These are phyloP conservation scores for Egretta garzetta DNA, from an alignment of 2,113 vertebrate species.

Conservation along the genomic window DNA sequence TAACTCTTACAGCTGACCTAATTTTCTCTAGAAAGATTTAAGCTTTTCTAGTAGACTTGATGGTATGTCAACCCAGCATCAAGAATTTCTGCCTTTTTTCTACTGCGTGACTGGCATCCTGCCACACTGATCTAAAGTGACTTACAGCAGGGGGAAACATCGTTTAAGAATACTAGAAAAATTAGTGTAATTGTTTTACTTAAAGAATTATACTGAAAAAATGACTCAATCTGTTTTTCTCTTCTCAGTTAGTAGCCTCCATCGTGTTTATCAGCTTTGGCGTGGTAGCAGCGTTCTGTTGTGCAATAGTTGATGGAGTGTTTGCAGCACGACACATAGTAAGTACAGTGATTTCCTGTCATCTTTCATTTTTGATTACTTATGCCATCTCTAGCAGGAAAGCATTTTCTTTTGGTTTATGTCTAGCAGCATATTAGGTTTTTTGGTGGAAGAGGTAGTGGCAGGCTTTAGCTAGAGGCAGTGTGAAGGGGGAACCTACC, in stretches of 20 bases:
- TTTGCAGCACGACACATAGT: constrained; percentile 91
- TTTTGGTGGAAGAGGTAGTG: neutral
- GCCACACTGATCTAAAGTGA: neutral
- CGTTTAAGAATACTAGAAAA: neutral
- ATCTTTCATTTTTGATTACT: neutral
- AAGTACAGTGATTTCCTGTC: constrained; percentile 68
- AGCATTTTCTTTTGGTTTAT: neutral
- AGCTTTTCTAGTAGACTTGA: neutral
- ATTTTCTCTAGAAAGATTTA: neutral
- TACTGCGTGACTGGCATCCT: neutral
- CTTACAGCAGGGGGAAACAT: neutral
- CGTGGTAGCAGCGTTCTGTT: constrained; percentile 89
- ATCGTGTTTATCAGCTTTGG: constrained; percentile 95
- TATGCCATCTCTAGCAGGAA: neutral
- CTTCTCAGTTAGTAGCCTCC: constrained; percentile 85
- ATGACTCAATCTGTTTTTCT: constrained; percentile 4
- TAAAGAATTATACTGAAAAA: neutral
- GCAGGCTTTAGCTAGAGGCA: neutral
- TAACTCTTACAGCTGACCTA: neutral
- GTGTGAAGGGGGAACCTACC: neutral
- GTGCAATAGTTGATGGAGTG: constrained; percentile 90
- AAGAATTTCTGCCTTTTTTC: neutral
- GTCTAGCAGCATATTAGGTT: neutral
- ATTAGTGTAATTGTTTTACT: neutral
- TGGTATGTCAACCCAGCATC: neutral